These are phyloP conservation scores for Petrophora chlorosata DNA, from an alignment of 2,888 invertebrate species.

Conservation along the genomic window DNA sequence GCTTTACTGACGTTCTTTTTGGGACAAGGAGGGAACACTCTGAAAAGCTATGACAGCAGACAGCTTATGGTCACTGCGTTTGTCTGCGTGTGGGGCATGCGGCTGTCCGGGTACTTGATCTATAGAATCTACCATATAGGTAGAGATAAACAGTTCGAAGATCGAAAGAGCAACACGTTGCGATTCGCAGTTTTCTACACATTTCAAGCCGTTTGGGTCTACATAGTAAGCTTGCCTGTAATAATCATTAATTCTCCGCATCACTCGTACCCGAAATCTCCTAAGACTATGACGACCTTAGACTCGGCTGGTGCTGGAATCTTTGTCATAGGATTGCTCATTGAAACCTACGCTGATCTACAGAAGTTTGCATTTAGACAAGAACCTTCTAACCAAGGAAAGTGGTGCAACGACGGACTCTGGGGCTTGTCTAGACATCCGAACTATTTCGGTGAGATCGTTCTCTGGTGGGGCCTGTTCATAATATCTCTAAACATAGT, in stretches of 20 bases:
- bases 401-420: slow-evolving; percentile 95
- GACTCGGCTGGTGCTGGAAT: slow-evolving; percentile 94
- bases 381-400: slow-evolving; percentile 94
- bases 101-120: slow-evolving; percentile 94
- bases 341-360: slow-evolving; percentile 95
- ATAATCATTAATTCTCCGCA: slow-evolving; percentile 95
- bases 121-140: slow-evolving; percentile 96
- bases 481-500: slow-evolving; percentile 94
- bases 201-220: slow-evolving; percentile 96
- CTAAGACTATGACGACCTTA: slow-evolving; percentile 93
- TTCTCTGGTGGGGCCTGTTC: slow-evolving; percentile 97
- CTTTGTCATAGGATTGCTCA: slow-evolving; percentile 92
- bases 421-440: slow-evolving; percentile 96
- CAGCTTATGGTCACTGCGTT: slow-evolving; percentile 96
- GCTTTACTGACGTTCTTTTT: slow-evolving; percentile 94
- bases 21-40: slow-evolving; percentile 88
- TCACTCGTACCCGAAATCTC: slow-evolving; percentile 88
- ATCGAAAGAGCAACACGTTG: slow-evolving; percentile 92
- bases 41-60: slow-evolving; percentile 92
- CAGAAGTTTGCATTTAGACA: slow-evolving; percentile 96
- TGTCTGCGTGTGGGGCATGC: slow-evolving; percentile 93
- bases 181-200: slow-evolving; percentile 97
- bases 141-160: slow-evolving; percentile 95
- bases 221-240: slow-evolving; percentile 94
- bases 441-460: slow-evolving; percentile 97